Evolutionary conservation across 2,113 vertebrate genomes (phyloP), one percentile per base, ranked within the genome.

Genomic region (Petromus typicus): DNA sequence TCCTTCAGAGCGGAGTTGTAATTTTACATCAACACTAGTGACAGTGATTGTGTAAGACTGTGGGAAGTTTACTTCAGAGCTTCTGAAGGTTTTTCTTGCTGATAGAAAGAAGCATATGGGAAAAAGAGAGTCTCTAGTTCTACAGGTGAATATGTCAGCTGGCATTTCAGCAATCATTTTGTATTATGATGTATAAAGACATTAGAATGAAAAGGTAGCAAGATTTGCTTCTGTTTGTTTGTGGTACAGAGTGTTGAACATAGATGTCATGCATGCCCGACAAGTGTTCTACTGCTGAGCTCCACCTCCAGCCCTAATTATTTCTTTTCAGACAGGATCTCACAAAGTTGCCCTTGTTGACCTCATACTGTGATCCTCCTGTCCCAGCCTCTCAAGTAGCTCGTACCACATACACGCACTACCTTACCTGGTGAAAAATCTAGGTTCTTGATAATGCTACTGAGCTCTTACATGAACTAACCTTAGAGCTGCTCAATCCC

Each of bases 381-480:
- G 27, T 45, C 75, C 51, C 8, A 20, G 17, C 32, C 45, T 34
- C 30, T 17, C 30, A 51, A 51, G 75, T 20, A 54, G 3, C 48
- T 78, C 27, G 45, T 18, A 78, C 30, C 32, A 45, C 7, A 78
- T 27, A 16, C 9, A 51, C 20, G 75, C 17, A 32, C 16, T 17
- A 34, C 17, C 9, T 78, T 78, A 34, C 17, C 25, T 48, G 16
- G 14, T 45, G 5, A 75, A 75, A 75, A 75, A 48, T 78, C 3
- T 78, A 54, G 37, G 40, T 56, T 54, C 86, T 37, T 56, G 54
- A 66, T 67, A 76, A 86, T 54, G 5, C 57, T 63, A 87, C 0
- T 86, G 56, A 92, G 81, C 54, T 84, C 43, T 86, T 86, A 93
- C 89, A 64, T 59, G 71, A 90, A 93, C 22, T 66, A 86, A 63